phyloP scores from a whole-genome alignment of 64 coral and sea anemone genomes.

The Astreopora myriophthalma region DNA sequence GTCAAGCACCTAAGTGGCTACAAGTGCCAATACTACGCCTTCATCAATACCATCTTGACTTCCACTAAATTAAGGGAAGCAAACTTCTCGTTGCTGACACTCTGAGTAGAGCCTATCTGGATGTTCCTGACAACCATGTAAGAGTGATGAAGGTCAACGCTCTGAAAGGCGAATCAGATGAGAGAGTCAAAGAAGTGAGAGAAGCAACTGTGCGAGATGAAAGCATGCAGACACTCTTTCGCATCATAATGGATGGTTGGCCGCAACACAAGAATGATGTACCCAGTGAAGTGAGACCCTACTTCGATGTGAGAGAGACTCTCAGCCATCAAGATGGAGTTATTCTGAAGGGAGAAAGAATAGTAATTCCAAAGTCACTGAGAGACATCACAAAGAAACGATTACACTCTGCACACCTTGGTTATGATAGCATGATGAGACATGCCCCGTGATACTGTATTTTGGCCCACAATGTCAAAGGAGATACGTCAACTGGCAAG shows the following conservation, averaged over 20 bases:
- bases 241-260: not conserved
- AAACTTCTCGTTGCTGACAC: not conserved
- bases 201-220: not conserved
- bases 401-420: conserved; percentile 28
- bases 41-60: not conserved
- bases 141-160: not conserved
- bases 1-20: no score
- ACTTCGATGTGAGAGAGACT: conserved; percentile 20
- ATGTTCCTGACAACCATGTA: not conserved
- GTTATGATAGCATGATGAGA: conserved; percentile 24
- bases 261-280: not conserved
- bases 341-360: conserved; percentile 1
- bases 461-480: conserved; percentile 34
- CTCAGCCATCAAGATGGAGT: conserved; percentile 40
- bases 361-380: conserved; percentile 9
- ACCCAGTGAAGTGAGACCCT: not conserved
- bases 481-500: conserved; percentile 5
- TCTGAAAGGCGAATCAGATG: not conserved
- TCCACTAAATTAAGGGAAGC: not conserved
- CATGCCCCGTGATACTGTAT: conserved; percentile 18
- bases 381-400: conserved; percentile 16
- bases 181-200: conserved; percentile 10
- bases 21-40: no score
- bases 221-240: not conserved
- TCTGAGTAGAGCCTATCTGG: not conserved